Evolutionary conservation across 2,113 vertebrate species (phyloP), one percentile per base, ranked within the genome.

Genomic region (Galemys pyrenaicus): DNA sequence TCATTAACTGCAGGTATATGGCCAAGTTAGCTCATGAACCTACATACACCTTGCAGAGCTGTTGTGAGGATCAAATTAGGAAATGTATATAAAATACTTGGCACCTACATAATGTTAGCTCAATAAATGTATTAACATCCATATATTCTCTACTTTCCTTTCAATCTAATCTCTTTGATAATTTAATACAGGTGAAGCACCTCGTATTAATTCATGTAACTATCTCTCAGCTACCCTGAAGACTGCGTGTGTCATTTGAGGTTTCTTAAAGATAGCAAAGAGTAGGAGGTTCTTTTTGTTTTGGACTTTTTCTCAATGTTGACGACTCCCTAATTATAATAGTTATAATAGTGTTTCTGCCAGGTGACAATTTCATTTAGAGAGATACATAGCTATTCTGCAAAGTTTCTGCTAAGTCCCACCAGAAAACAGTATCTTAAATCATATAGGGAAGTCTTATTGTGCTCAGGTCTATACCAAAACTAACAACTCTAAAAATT

Each of bases 401-500:
- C 16, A 54, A 77, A 79, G 67, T 54, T 39, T 80, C 58, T 81
- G 74, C 77, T 73, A 26, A 73, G 88, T 62, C 35, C 30, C 41
- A 87, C 71, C 15, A 28, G 60, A 19, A 74, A 9, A 71, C n/a
- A 71, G 37, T 79, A 58, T 62, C 51, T 89, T 81, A 54, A 71
- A 6, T 71, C 7, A 82, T 22, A 26, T 3, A 87, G 73, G 67
- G 65, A 71, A 73, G 46, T 64, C 17, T 87, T 70, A 89, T 4
- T 41, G 37, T 83, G 49, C 11, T 64, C 65, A 80, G 37, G 5
- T 85, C 39, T 87, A 12, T 41, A 65, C 77, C 71, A 88, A 95
- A 88, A 68, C 54, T 41, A 91, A 95, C 30, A 85, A 94, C 39
- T 1, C 7, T 16, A 95, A 83, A n/a, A 87, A 83, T n/a, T 13